Conservation (phyloP, 2,888 invertebrate species). For the Ceraclea dissimilis region DNA sequence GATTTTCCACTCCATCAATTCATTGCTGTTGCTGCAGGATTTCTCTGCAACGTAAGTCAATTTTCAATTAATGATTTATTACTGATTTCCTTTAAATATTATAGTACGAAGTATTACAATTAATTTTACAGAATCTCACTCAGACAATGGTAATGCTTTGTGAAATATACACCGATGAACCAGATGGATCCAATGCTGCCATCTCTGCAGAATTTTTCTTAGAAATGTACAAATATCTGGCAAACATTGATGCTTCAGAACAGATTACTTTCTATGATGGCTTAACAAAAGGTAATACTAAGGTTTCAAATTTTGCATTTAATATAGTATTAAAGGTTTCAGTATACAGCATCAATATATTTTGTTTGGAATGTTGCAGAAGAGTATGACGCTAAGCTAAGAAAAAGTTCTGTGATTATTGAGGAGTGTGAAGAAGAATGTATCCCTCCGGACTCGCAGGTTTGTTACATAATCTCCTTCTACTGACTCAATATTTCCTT, state of each 20-base stretch:
- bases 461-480: no score
- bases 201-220: slow-evolving; percentile 59
- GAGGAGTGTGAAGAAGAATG: neutral
- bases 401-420: neutral
- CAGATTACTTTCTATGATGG: slow-evolving; percentile 39
- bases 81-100: neutral
- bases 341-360: neutral
- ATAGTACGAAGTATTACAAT: no score
- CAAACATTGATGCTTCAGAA: slow-evolving; percentile 48
- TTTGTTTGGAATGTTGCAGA: neutral
- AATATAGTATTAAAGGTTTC: neutral
- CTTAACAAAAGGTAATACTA: slow-evolving; percentile 34
- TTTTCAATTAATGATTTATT: neutral
- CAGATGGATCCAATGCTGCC: slow-evolving; percentile 74
- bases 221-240: slow-evolving; percentile 51
- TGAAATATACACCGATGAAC: slow-evolving; percentile 73
- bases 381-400: neutral
- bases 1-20: slow-evolving; percentile 66
- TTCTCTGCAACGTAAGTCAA: slow-evolving; percentile 56
- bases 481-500: no score
- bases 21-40: slow-evolving; percentile 63
- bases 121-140: slow-evolving; percentile 58
- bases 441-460: no score
- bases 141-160: slow-evolving; percentile 75
- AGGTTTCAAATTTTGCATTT: neutral